phyloP scores from a whole-genome alignment of 2,113 vertebrate genomes.

The Phalacrocorax pelagicus region DNA sequence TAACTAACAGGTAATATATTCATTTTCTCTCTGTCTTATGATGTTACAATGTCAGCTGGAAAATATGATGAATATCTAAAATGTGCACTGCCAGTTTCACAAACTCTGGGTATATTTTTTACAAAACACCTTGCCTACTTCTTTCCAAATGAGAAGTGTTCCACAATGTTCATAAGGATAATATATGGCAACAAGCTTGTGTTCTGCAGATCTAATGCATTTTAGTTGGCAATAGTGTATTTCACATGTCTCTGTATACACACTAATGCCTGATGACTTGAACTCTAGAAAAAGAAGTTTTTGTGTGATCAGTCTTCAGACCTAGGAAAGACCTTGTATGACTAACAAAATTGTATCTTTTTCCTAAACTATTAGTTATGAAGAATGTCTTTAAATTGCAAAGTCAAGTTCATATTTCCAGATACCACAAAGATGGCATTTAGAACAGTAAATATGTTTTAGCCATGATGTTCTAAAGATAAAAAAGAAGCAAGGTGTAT shows the following conservation, averaged over 20 bases:
- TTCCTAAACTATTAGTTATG: background rate
- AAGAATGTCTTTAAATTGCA: background rate
- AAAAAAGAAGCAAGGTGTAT: background rate
- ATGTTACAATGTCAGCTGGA: background rate
- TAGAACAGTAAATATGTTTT: background rate
- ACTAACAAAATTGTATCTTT: background rate
- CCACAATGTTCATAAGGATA: background rate
- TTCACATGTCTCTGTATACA: background rate
- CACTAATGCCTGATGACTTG: background rate
- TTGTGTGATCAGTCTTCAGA: background rate
- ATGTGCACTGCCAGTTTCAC: background rate
- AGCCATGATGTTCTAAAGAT: background rate
- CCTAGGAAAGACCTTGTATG: background rate
- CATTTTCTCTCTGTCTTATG: background rate
- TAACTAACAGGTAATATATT: background rate
- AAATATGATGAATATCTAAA: background rate
- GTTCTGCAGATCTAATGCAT: background rate
- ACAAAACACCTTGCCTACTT: background rate
- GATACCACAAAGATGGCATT: background rate
- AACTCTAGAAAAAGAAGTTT: background rate
- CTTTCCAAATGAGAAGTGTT: background rate
- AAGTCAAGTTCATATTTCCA: background rate
- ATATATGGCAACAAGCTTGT: background rate
- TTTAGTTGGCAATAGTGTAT: background rate
- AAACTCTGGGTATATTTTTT: background rate